Conservation (phyloP, 2,888 invertebrate genomes). For the Octonoba sinensis region DNA sequence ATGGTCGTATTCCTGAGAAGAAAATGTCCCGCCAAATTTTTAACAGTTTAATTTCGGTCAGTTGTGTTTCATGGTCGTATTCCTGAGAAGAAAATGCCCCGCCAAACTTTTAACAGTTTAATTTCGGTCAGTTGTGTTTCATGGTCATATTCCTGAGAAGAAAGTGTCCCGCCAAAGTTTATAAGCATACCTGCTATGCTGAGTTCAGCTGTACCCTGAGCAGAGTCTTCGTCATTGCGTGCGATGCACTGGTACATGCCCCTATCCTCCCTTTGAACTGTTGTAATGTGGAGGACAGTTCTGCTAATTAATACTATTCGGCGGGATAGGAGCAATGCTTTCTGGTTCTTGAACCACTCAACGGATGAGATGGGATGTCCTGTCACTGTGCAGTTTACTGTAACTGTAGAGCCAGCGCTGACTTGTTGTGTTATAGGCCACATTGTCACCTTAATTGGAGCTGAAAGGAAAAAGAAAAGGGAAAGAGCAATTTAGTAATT, state of each 20-base stretch:
- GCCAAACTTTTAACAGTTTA: no score
- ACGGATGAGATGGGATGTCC: constrained; percentile 70
- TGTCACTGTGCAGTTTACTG: constrained; percentile 69
- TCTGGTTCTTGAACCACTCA: constrained; percentile 70
- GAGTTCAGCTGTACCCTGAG: constrained; percentile 91
- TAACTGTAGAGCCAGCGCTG: constrained; percentile 66
- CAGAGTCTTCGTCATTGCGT: constrained; percentile 91
- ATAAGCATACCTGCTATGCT: constrained; percentile 38
- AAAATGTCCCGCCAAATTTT: no score
- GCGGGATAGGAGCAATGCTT: constrained; percentile 63
- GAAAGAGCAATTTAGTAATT: background rate
- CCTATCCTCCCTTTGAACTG: constrained; percentile 92
- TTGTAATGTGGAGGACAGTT: constrained; percentile 82
- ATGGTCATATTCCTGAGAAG: background rate
- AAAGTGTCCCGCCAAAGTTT: no score
- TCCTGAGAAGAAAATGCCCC: no score
- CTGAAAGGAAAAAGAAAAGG: constrained; percentile 16
- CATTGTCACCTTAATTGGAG: constrained; percentile 40
- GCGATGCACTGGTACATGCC: constrained; percentile 98
- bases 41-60: no score
- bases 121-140: no score
- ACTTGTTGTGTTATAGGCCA: constrained; percentile 50
- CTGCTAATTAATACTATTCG: constrained; percentile 54
- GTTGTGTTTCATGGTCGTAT: no score
- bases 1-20: no score